phyloP scores from a whole-genome alignment of 2,888 invertebrate genomes.

The Neocrepidodera transversa region DNA sequence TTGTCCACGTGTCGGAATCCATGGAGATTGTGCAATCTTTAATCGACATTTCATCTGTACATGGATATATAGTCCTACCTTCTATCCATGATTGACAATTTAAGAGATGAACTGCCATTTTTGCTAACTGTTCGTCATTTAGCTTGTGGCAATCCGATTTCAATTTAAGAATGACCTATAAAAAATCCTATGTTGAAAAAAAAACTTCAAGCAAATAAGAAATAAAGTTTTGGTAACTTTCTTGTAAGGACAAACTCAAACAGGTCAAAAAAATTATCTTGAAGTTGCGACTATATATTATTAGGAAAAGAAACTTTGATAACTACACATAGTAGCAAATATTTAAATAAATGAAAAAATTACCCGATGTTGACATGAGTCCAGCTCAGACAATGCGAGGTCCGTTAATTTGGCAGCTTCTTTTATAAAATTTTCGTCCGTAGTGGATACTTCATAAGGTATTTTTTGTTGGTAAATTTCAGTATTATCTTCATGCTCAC shows the following conservation, averaged over 20 bases:
- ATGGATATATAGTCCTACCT: conserved; percentile 66
- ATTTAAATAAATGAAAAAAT: no score
- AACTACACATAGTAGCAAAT: no score
- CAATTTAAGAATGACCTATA: conserved; percentile 67
- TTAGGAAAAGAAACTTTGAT: no score
- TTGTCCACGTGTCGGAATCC: conserved; percentile 73
- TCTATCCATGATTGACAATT: conserved; percentile 73
- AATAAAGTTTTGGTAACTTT: no score
- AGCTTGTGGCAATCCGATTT: conserved; percentile 66
- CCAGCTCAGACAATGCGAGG: conserved; percentile 65
- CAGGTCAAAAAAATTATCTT: no score
- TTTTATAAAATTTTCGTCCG: conserved; percentile 70
- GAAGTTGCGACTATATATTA: no score
- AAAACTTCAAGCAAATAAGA: no score
- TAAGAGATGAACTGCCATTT: conserved; percentile 70
- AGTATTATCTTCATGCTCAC: conserved; percentile 35
- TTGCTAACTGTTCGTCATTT: conserved; percentile 71
- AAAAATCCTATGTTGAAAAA: background rate
- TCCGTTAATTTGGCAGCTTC: conserved; percentile 68
- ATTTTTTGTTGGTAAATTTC: conserved; percentile 52
- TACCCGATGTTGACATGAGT: conserved; percentile 70
- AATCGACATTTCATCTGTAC: conserved; percentile 68
- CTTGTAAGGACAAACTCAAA: no score
- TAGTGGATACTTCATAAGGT: conserved; percentile 64
- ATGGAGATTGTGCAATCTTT: conserved; percentile 70